Evolutionary conservation across 2,113 vertebrate species (phyloP).

Genomic region (Gopherus flavomarginatus): DNA sequence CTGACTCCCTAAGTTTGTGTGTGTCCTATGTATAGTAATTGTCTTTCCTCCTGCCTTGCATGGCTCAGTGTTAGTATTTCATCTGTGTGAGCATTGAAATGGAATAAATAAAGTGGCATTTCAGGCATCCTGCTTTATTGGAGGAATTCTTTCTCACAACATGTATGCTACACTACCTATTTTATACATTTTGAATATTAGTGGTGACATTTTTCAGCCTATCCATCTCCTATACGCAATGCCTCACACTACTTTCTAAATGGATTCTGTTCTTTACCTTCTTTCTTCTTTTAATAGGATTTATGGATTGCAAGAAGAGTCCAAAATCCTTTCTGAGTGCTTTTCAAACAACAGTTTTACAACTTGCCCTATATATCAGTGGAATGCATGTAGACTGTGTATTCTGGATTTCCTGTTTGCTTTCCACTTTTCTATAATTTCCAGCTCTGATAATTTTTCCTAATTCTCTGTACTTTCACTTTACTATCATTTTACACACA

Average conservation of each 20-base stretch:
- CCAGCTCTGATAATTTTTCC: neutral
- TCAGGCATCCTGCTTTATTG: neutral
- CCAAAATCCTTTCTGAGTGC: neutral
- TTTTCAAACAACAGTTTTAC: neutral
- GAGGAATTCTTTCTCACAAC: neutral
- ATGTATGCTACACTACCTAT: conserved; percentile 38
- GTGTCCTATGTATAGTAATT: neutral
- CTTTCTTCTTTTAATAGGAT: neutral
- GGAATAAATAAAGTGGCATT: conserved; percentile 45
- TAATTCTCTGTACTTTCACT: neutral
- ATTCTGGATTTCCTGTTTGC: neutral
- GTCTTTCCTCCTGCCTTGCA: neutral
- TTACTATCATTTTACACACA: neutral
- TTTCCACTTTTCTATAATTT: conserved; percentile 5
- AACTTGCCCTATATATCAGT: neutral
- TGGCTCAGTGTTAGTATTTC: rapidly evolving
- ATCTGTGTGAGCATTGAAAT: conserved; percentile 44
- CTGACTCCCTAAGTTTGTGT: neutral
- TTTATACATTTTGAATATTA: neutral
- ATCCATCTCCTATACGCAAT: neutral
- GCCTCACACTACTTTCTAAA: conserved; percentile 5
- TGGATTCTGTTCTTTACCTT: neutral
- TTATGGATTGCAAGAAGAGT: neutral
- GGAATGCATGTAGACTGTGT: neutral
- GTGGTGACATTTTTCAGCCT: neutral